Evolutionary conservation across 1,140 invertebrate species (phyloP).

Genomic region (Papilio xuthus): DNA sequence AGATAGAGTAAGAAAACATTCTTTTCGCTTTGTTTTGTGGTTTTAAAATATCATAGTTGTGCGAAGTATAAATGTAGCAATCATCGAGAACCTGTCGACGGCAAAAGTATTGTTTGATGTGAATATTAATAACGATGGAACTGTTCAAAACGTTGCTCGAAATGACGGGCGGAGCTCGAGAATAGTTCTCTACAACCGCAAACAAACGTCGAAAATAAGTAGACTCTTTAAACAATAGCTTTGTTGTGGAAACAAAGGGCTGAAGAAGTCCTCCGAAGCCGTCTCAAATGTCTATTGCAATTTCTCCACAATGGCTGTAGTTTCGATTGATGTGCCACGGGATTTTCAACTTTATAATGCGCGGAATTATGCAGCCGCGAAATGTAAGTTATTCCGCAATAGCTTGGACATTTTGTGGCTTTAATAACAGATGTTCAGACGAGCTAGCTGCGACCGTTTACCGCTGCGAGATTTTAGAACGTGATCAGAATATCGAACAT

Average conservation of each 20-base stretch:
- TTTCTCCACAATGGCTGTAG: conserved; percentile 27
- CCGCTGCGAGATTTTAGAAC: conserved; percentile 12
- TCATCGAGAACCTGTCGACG: background rate
- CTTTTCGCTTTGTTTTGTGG: background rate
- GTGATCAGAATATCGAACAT: conserved; percentile 7
- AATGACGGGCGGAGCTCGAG: background rate
- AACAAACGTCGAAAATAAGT: conserved; percentile 40
- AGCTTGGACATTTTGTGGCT: conserved; percentile 29
- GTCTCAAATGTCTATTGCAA: conserved; percentile 35
- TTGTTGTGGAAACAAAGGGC: conserved; percentile 42
- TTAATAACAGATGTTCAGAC: conserved; percentile 29
- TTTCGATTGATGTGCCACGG: conserved; percentile 29
- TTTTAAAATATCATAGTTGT: background rate
- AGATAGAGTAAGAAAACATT: background rate
- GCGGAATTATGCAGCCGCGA: background rate
- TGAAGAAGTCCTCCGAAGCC: conserved; percentile 30
- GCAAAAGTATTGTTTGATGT: background rate
- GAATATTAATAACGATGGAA: conserved; percentile 17
- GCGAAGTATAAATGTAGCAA: background rate
- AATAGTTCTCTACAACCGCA: conserved; percentile 4
- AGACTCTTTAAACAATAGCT: conserved; percentile 48
- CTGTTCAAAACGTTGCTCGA: conserved; percentile 23
- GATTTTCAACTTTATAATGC: background rate
- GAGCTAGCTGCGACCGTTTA: background rate
- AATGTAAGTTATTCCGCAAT: conserved; percentile 24